Percentiles rank a stretch among this genome's conserved stretches.
These are phyloP conservation scores for Araneus ventricosus DNA, from an alignment of 1,140 invertebrate genomes.

Conservation along the genomic window DNA sequence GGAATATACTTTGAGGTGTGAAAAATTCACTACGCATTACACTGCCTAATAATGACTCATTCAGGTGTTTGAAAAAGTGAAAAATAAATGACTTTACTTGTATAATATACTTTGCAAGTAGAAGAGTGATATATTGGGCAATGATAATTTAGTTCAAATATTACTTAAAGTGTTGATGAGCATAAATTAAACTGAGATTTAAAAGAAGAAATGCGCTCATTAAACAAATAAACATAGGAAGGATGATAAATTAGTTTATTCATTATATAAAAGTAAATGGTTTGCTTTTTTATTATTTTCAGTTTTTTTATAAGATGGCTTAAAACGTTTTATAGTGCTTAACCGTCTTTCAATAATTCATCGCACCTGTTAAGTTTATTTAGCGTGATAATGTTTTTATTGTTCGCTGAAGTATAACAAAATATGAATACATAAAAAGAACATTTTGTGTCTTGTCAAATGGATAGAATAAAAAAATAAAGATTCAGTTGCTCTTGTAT, in stretches of 20 bases:
- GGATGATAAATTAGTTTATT: neutral
- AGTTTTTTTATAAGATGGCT: neutral
- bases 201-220: neutral
- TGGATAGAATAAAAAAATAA: too few species aligned
- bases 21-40: slow-evolving; percentile 29
- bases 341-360: neutral
- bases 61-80: neutral
- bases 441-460: too few species aligned
- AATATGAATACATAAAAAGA: neutral
- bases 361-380: neutral
- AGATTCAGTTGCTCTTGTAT: too few species aligned
- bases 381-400: neutral
- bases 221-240: neutral
- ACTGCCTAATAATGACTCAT: neutral
- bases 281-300: neutral
- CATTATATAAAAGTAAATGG: neutral
- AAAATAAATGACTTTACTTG: neutral
- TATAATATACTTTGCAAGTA: slow-evolving; percentile 1
- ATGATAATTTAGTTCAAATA: slow-evolving; percentile 42
- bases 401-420: neutral
- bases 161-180: slow-evolving; percentile 22
- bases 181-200: slow-evolving; percentile 27
- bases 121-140: neutral
- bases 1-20: slow-evolving; percentile 37
- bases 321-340: neutral